Conservation (phyloP, 2,113 vertebrate species). For the Sorex araneus region DNA sequence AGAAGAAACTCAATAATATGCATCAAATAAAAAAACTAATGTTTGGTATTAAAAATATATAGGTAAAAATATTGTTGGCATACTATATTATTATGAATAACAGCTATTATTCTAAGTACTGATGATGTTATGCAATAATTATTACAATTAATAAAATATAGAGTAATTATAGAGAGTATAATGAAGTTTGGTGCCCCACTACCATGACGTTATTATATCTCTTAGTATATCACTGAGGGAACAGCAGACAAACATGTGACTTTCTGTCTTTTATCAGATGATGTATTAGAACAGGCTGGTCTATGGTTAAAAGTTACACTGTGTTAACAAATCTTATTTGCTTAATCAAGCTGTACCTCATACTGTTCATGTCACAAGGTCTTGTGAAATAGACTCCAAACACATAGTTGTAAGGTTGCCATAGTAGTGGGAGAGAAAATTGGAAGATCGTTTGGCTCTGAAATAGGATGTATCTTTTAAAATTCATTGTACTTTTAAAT, state of each 20-base stretch:
- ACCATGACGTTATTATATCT: not conserved
- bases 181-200: not conserved
- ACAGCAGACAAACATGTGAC: not conserved
- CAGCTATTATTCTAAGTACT: not conserved
- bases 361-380: not conserved
- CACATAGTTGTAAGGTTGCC: not conserved
- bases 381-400: constrained; percentile 62
- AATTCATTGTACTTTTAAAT: no score
- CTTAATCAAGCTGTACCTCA: constrained; percentile 35
- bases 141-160: not conserved
- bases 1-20: constrained; percentile 11
- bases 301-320: not conserved
- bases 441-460: not conserved
- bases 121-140: not conserved
- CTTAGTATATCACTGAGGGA: not conserved
- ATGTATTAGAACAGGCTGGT: not conserved
- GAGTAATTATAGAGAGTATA: not conserved
- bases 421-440: not conserved
- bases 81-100: constrained; percentile 29
- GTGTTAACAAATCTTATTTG: constrained; percentile 39
- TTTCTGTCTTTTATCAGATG: not conserved
- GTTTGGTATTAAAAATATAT: not conserved
- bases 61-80: not conserved
- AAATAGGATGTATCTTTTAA: not conserved
- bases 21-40: constrained; percentile 4